Base-by-base conservation (phyloP, 2,797 vertebrate species). In the Sebastes umbrosus region DNA sequence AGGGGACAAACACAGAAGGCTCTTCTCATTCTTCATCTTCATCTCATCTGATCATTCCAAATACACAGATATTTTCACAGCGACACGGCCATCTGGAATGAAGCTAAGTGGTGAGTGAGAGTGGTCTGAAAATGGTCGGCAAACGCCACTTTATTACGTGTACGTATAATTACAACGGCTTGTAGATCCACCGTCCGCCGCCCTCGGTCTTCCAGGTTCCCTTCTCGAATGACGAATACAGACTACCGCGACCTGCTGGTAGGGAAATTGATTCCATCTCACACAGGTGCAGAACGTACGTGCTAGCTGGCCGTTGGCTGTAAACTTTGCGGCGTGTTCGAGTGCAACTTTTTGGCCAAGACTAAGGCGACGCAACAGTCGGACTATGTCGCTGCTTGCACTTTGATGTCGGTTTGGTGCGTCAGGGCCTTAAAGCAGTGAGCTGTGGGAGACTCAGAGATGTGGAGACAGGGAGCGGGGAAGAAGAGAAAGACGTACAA, bases 401-500 rank as follows among this genome's bases (percentile, higher is more conserved):
- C 46, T 20, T 50, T 20, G 18, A 50, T 50, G 46, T 50, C 18
- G 18, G 52, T 22, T 54, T 54, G n/a, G 52, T 54, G 8, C 10
- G 52, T 12, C 52, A 5, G 52, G 52, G 52, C 52, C 52, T 54
- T 22, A 54, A 83, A 79, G 79, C 31, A 60, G 65, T 4, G 67
- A 73, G 22, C 25, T 52, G 69, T 73, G 31, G 39, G 39, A 63
- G 34, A 58, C 50, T 60, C 20, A 18, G 24, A 13, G 24, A 52
- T n/a, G 52, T 63, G 52, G 60, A 63, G 59, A 82, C 29, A n/a
- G 55, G 13, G 50, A 77, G 63, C 50, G 59, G 46, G 8, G 50
- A 77, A 13, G n/a, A 52, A 60, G 55, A 54, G 62, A 74, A 69
- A 75, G 57, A 83, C 46, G 62, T 24, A 78, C 20, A 50, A 65